These are phyloP conservation scores for Argyra leucocephala DNA, from an alignment of 2,888 invertebrate species.

Conservation along the genomic window DNA sequence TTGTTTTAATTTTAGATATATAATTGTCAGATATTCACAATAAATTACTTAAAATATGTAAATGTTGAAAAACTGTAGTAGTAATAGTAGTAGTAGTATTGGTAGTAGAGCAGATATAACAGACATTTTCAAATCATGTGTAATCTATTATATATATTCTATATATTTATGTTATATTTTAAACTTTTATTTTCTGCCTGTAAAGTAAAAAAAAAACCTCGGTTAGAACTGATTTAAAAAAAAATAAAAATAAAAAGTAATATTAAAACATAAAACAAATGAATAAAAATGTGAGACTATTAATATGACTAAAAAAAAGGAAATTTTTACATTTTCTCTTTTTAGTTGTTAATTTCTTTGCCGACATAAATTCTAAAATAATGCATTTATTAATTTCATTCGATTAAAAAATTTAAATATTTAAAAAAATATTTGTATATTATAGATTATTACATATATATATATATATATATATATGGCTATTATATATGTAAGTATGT, in stretches of 20 bases:
- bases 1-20: not conserved
- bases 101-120: not conserved
- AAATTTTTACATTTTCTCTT: not conserved
- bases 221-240: not conserved
- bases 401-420: no score
- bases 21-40: not conserved
- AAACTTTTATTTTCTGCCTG: constrained; percentile 9
- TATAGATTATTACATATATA: no score
- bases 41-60: constrained; percentile 1
- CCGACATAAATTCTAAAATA: not conserved
- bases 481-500: no score
- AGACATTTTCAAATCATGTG: not conserved
- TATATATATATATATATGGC: no score
- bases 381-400: no score
- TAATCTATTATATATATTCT: not conserved
- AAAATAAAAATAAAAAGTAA: not conserved
- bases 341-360: not conserved
- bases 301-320: not conserved
- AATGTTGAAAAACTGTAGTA: constrained; percentile 6
- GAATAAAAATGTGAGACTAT: not conserved
- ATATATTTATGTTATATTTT: not conserved
- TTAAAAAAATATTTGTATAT: no score
- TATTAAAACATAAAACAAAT: not conserved
- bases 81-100: not conserved
- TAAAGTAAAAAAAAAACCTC: constrained; percentile 10